Base-by-base conservation (phyloP, 1,140 invertebrate species). In the Protaetia brevitarsis region DNA sequence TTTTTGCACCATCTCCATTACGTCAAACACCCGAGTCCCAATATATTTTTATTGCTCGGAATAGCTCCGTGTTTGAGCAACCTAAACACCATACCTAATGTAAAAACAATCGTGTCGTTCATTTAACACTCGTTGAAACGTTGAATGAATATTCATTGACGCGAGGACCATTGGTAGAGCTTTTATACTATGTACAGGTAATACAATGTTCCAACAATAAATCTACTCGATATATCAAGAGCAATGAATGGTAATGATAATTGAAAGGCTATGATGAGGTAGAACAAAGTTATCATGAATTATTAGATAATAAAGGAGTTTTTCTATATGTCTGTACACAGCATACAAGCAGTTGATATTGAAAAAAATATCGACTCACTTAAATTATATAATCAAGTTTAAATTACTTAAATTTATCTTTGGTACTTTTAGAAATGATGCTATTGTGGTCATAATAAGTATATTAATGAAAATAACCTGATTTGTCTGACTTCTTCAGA, bases 141-240 rank as follows among this genome's bases (percentile, higher is more conserved):
- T 45, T 45, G 41, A 45, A 45, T 45, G 41, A 45, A 21, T 45
- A 19, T 45, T 13, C 41, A 45, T 45, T 45, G 41, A 45, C 41
- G 41, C 16, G 10, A 16, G 13, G 23, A 8, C 3, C n/a, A 21
- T 13, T 45, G 16, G 41, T 5, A 45, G 41, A 45, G 41, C 41
- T 45, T 8, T 19, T 45, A 21, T 45, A 19, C n/a, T n/a, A n/a
- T n/a, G n/a, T n/a, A n/a, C n/a, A n/a, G n/a, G n/a, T 45, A 19
- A 13, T 7, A 21, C 41, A 45, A 19, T 45, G 16, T 45, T 45
- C 41, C 41, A 45, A 45, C 41, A 13, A 19, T 45, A 6, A 45
- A 21, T 45, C 7, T 45, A 45, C 41, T 45, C n/a, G 13, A 45
- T 21, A 10, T 45, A 45, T 6, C 41, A 6, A 7, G 23, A 45